These are phyloP conservation scores for Octodonta nipae DNA, from an alignment of 2,888 invertebrate species.

Conservation along the genomic window DNA sequence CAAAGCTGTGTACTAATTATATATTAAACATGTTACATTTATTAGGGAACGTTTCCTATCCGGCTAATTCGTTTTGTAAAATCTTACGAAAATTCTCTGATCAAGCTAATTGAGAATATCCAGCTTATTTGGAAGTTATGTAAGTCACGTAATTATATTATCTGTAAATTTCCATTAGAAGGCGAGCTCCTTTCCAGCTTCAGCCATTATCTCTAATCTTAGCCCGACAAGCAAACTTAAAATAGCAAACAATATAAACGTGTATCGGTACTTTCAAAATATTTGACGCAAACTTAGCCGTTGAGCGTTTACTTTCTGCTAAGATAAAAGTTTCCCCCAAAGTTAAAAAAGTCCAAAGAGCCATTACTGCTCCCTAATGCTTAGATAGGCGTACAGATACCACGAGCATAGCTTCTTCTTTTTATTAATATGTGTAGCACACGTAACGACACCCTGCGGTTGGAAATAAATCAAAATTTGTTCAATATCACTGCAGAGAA, in stretches of 20 bases:
- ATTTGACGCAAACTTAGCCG: slow-evolving; percentile 15
- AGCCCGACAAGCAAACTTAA: slow-evolving; percentile 13
- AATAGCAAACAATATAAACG: slow-evolving; percentile 13
- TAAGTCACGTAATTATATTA: too few relatives aligned
- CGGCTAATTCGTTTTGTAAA: too few relatives aligned
- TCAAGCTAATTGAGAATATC: too few relatives aligned
- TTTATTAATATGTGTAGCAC: slow-evolving; percentile 17
- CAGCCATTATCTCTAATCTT: slow-evolving; percentile 11
- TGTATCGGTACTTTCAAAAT: slow-evolving; percentile 14
- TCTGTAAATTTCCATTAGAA: too few relatives aligned
- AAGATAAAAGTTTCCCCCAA: slow-evolving; percentile 27
- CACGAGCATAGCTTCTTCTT: slow-evolving; percentile 23
- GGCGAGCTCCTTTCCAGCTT: too few relatives aligned
- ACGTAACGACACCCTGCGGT: slow-evolving; percentile 18
- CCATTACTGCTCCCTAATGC: slow-evolving; percentile 27
- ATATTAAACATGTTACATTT: too few relatives aligned
- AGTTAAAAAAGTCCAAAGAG: slow-evolving; percentile 26
- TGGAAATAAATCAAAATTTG: slow-evolving; percentile 26
- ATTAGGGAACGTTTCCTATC: too few relatives aligned
- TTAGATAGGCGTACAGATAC: slow-evolving; percentile 15
- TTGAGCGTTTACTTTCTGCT: slow-evolving; percentile 16
- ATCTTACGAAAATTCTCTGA: too few relatives aligned
- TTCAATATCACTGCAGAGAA: slow-evolving; percentile 22
- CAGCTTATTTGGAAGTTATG: too few relatives aligned
- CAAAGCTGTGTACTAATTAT: too few relatives aligned